These are phyloP conservation scores for Pecten maximus DNA, from an alignment of 2,888 invertebrate species.

Conservation along the genomic window DNA sequence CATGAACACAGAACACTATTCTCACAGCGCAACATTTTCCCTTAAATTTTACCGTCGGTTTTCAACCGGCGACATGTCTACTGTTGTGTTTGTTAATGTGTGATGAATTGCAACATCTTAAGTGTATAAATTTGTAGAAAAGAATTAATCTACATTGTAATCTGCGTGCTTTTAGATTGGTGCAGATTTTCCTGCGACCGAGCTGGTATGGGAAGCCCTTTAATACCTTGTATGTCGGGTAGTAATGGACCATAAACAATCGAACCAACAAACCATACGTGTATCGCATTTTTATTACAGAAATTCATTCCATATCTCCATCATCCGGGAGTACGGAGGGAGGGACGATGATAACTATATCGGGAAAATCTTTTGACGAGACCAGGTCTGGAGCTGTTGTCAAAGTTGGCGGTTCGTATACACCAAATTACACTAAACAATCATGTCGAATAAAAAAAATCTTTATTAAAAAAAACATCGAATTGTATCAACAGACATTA, in stretches of 20 bases:
- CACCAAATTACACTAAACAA: not conserved
- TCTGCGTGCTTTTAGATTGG: no score
- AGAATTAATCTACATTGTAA: no score
- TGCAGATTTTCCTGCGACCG: no score
- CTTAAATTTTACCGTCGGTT: no score
- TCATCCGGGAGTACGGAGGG: not conserved
- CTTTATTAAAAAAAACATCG: not conserved
- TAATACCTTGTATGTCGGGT: not conserved
- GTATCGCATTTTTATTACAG: conserved; percentile 27
- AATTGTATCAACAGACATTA: no score
- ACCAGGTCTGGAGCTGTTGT: conserved; percentile 38
- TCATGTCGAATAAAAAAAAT: not conserved
- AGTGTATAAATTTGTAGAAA: no score
- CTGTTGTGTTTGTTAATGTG: no score
- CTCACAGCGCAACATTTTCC: no score
- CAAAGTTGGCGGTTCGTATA: conserved; percentile 17
- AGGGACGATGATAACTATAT: not conserved
- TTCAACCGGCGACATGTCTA: no score
- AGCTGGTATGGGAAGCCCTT: not conserved
- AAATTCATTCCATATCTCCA: not conserved
- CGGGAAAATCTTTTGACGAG: not conserved
- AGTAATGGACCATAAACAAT: no score
- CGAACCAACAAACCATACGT: not conserved
- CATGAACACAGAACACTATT: no score
- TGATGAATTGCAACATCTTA: no score